These are phyloP conservation scores for Galeopsomyia nigrocyanea DNA, from an alignment of 2,888 invertebrate species.

Conservation along the genomic window DNA sequence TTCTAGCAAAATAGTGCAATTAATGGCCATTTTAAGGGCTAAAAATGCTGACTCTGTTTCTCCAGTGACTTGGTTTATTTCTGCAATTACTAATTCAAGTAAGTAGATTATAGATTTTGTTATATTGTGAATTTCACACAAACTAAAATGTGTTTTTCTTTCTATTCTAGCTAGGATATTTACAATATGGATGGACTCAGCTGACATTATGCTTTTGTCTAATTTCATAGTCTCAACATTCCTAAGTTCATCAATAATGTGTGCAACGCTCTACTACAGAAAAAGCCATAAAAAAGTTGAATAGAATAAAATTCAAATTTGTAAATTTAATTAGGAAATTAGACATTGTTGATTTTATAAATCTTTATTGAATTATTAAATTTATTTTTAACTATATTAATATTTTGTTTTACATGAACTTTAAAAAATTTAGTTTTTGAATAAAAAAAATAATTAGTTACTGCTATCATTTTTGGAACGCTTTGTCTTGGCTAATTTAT, in stretches of 20 bases:
- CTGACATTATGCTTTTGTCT: slow-evolving; percentile 78
- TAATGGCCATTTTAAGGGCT: slow-evolving; percentile 78
- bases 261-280: slow-evolving; percentile 79
- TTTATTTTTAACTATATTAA: no score
- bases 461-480: no score
- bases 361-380: no score
- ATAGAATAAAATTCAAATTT: slow-evolving; percentile 47
- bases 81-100: slow-evolving; percentile 86
- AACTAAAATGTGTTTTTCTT: not conserved
- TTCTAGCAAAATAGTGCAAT: slow-evolving; percentile 85
- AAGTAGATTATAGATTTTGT: slow-evolving; percentile 66
- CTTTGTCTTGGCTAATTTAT: no score
- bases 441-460: no score
- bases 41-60: slow-evolving; percentile 85
- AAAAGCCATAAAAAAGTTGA: slow-evolving; percentile 60
- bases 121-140: not conserved
- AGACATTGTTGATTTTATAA: no score
- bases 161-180: slow-evolving; percentile 86
- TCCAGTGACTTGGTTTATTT: slow-evolving; percentile 84
- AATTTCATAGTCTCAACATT: slow-evolving; percentile 82
- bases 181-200: slow-evolving; percentile 84
- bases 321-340: not conserved
- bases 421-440: no score
- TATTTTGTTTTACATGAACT: no score
- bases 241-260: slow-evolving; percentile 79